Percentiles rank a stretch among this genome's conserved stretches.
phyloP scores from a whole-genome alignment of 92 coral and sea anemone genomes.

The Palythoa grandiflora region DNA sequence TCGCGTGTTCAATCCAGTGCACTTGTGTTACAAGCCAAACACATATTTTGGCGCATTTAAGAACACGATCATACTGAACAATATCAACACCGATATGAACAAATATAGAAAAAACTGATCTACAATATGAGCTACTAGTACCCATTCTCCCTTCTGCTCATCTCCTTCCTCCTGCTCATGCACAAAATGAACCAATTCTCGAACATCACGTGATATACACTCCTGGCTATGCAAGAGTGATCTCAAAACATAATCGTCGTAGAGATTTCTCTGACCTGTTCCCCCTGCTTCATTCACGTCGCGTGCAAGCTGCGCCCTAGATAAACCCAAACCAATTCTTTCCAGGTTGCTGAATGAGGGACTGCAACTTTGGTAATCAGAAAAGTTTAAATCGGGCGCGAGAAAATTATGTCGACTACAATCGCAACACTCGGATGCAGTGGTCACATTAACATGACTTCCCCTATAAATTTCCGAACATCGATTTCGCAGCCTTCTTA shows the following conservation, averaged over 20 bases:
- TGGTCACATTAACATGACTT: slow-evolving; percentile 27
- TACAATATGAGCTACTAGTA: slow-evolving; percentile 75
- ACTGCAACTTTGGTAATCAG: not conserved
- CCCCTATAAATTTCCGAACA: slow-evolving; percentile 25
- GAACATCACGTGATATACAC: slow-evolving; percentile 63
- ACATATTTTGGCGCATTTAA: slow-evolving; percentile 81
- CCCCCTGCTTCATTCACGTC: slow-evolving; percentile 8
- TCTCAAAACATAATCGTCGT: slow-evolving; percentile 41
- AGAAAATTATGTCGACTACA: slow-evolving; percentile 7
- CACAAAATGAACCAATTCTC: slow-evolving; percentile 69
- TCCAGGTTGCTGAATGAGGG: slow-evolving; percentile 25
- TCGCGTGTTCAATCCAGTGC: not conserved
- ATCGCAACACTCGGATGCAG: slow-evolving; percentile 5
- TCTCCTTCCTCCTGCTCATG: slow-evolving; percentile 79
- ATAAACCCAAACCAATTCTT: slow-evolving; percentile 22
- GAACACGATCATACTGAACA: slow-evolving; percentile 73
- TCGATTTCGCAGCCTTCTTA: slow-evolving; percentile 17
- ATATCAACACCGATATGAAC: slow-evolving; percentile 65
- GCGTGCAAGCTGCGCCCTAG: slow-evolving; percentile 16
- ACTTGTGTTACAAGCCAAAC: slow-evolving; percentile 7
- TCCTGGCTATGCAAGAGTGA: slow-evolving; percentile 44
- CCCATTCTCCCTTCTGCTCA: slow-evolving; percentile 80
- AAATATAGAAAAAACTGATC: slow-evolving; percentile 88
- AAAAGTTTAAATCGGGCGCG: slow-evolving; percentile 1
- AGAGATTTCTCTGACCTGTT: slow-evolving; percentile 27